Base-by-base conservation (phyloP, 2,888 invertebrate species). In the Acleris literana region DNA sequence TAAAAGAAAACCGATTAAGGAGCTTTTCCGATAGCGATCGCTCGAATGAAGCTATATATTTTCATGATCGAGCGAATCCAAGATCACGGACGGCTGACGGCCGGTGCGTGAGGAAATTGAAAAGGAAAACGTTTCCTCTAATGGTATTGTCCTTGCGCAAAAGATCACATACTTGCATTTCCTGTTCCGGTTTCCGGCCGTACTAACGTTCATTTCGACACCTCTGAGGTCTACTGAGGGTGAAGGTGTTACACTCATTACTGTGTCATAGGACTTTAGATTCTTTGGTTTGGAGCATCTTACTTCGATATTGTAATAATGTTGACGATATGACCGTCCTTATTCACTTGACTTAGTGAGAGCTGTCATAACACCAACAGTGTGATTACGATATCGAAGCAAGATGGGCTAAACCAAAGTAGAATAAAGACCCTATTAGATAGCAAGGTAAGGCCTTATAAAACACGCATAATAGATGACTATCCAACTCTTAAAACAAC, bases 1-100 rank as follows among this genome's bases (percentile, higher is more conserved):
- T 89, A 90, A 90, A 91, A 90, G 90, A 91, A 92, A 92, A 90
- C 86, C 91, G 92, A 92, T 92, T 92, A 92, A 91, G 89, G 87
- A 86, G 91, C 87, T 90, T 90, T 88, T 77, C 80, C 86, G 92
- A 92, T 92, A 91, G 88, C 83, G 87, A 92, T 92, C 90, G 85
- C 81, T 86, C 79, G 89, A 90, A 90, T 87, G 87, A 88, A 91
- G 89, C 92, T 86, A 91, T 92, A 92, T 90, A 92, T 92, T 92
- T 89, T 92, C 92, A 90, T 91, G 91, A 92, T 91, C 88, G 90
- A 91, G 75, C 84, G 87, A 83, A 85, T 88, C 85, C 80, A 85
- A 88, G 88, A 92, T 91, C 90, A 84, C 80, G 83, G 85, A 83
- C 85, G 88, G 82, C 85, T 91, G 89, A 87, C 88, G 86, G 83